These are phyloP conservation scores for Mastigias papua DNA, from an alignment of 30 jellyfish, hydroid and myxozoan genomes.

Conservation along the genomic window DNA sequence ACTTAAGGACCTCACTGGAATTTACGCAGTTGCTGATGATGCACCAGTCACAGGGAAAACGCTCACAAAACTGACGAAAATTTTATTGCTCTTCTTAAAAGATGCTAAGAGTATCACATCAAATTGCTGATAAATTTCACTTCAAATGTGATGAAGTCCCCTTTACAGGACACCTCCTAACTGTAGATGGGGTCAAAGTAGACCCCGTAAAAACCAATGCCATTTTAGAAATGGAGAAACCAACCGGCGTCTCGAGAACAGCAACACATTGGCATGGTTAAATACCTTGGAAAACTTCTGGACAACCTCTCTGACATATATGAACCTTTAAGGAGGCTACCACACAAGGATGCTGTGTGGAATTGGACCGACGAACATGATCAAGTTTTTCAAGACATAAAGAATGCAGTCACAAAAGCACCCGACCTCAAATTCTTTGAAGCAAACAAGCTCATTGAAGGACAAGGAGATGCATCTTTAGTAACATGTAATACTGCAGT, in stretches of 20 bases:
- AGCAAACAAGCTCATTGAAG: not conserved
- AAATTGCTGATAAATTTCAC: constrained; percentile 9
- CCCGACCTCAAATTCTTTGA: constrained; percentile 18
- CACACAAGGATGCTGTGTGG: constrained; percentile 29
- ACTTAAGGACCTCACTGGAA: constrained; percentile 7
- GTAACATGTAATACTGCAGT: too few relatives aligned
- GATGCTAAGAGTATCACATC: constrained; percentile 35
- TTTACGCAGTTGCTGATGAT: constrained; percentile 40
- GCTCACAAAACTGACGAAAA: constrained; percentile 1
- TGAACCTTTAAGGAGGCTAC: constrained; percentile 15
- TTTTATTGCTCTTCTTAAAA: constrained; percentile 22
- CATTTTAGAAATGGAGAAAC: constrained; percentile 40
- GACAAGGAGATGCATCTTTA: constrained; percentile 21
- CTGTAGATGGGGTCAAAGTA: constrained; percentile 11
- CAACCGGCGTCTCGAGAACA: constrained; percentile 21
- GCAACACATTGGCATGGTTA: constrained; percentile 45
- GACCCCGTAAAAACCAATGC: constrained; percentile 40
- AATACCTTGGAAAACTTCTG: constrained; percentile 33
- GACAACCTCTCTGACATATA: constrained; percentile 16
- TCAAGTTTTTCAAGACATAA: not conserved
- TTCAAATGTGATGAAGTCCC: constrained; percentile 13
- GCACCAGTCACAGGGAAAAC: constrained; percentile 32
- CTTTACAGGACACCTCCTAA: constrained; percentile 18
- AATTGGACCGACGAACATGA: constrained; percentile 27
- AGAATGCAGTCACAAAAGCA: constrained; percentile 7